phyloP scores from a whole-genome alignment of 2,888 invertebrate genomes.

The Cheiracanthium punctorium region DNA sequence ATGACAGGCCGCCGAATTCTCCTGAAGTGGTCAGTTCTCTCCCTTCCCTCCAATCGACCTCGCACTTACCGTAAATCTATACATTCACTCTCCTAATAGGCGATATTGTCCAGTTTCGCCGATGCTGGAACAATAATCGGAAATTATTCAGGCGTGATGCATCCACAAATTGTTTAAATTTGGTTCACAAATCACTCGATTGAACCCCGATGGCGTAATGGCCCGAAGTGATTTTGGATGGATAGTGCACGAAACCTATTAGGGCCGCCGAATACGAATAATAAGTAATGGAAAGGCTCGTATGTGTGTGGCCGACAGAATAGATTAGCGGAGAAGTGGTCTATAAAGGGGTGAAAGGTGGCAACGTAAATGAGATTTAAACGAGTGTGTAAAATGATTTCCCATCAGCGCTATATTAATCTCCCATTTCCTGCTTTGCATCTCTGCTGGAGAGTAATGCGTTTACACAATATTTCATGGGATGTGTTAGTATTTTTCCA shows the following conservation, averaged over 20 bases:
- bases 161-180: background rate
- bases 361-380: background rate
- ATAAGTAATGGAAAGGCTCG: background rate
- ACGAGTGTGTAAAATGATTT: background rate
- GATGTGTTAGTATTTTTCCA: too few species aligned
- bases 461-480: too few species aligned
- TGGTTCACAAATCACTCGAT: conserved; percentile 16
- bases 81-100: conserved; percentile 19
- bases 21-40: too few species aligned
- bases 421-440: background rate
- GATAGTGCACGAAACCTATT: conserved; percentile 7
- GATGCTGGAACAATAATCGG: background rate
- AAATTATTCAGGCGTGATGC: background rate
- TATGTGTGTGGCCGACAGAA: background rate
- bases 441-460: background rate
- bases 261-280: background rate
- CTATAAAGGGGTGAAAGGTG: background rate
- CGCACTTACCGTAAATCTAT: background rate
- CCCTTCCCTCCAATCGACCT: background rate
- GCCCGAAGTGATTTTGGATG: background rate
- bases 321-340: background rate
- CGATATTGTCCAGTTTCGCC: conserved; percentile 22
- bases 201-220: conserved; percentile 7
- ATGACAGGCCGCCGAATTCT: too few species aligned
- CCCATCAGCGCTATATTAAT: background rate